Conservation (phyloP, 1,140 invertebrate species). For the Drosophila ogumai region DNA sequence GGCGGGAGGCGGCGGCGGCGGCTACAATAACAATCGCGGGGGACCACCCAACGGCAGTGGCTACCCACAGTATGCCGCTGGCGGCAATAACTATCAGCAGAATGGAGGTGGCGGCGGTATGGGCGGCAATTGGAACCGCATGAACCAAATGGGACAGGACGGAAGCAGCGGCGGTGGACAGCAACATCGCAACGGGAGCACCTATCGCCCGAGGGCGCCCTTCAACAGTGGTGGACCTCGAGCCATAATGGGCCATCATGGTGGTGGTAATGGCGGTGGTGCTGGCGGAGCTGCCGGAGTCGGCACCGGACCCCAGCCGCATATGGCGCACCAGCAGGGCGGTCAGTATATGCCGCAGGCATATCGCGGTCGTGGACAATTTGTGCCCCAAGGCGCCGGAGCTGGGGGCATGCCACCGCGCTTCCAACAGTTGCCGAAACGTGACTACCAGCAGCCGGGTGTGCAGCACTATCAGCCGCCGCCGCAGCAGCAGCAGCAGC, state of each 20-base stretch:
- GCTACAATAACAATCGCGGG: slow-evolving; percentile 64
- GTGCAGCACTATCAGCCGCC: slow-evolving; percentile 59
- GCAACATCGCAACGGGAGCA: slow-evolving; percentile 53
- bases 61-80: slow-evolving; percentile 69
- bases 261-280: slow-evolving; percentile 50
- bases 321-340: slow-evolving; percentile 66
- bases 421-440: slow-evolving; percentile 80
- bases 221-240: slow-evolving; percentile 76
- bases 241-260: slow-evolving; percentile 73
- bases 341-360: slow-evolving; percentile 64
- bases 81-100: slow-evolving; percentile 68
- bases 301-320: slow-evolving; percentile 60
- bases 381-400: slow-evolving; percentile 71
- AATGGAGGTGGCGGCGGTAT: slow-evolving; percentile 52
- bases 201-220: slow-evolving; percentile 77
- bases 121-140: slow-evolving; percentile 62
- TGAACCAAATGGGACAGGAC: slow-evolving; percentile 55
- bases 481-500: slow-evolving; percentile 48
- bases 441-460: slow-evolving; percentile 74
- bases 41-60: slow-evolving; percentile 23
- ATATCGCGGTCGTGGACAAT: slow-evolving; percentile 74
- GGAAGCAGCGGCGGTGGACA: slow-evolving; percentile 26
- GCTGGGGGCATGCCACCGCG: slow-evolving; percentile 73
- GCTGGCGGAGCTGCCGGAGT: slow-evolving; percentile 43
- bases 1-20: slow-evolving; percentile 51